A percentile compares a stretch with the other conserved stretches of the same genome.
phyloP scores from a whole-genome alignment of 2,888 invertebrate species.

The Lacanobia oleracea region DNA sequence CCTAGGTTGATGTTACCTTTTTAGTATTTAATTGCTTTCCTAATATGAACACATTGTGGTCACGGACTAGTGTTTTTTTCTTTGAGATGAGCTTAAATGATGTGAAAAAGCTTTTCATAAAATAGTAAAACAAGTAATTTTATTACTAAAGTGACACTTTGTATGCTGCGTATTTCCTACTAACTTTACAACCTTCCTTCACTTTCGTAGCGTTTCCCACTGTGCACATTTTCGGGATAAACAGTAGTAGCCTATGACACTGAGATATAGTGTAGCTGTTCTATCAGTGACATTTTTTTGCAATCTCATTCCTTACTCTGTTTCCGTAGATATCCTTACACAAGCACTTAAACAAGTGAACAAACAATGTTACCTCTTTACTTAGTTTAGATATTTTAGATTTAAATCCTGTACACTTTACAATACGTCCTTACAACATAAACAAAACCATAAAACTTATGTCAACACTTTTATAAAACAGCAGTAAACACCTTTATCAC shows the following conservation, averaged over 20 bases:
- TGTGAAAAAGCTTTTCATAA: not conserved
- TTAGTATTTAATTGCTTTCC: conserved; percentile 36
- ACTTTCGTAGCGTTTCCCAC: too few species aligned
- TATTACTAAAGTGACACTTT: not conserved
- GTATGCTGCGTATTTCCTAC: too few species aligned
- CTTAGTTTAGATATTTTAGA: not conserved
- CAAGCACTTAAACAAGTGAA: not conserved
- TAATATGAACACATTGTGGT: conserved; percentile 12
- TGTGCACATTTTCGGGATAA: too few species aligned
- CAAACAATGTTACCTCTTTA: not conserved
- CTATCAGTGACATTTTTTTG: not conserved
- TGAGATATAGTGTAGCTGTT: not conserved
- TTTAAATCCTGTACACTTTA: not conserved
- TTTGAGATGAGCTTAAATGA: not conserved
- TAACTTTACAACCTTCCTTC: too few species aligned
- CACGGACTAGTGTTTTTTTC: not conserved
- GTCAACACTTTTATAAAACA: conserved; percentile 26
- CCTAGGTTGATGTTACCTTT: conserved; percentile 26
- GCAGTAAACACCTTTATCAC: conserved; percentile 10
- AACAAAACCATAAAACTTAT: not conserved
- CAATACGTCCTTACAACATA: not conserved
- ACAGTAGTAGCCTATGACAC: not conserved
- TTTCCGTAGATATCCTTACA: too few species aligned
- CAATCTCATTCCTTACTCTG: too few species aligned
- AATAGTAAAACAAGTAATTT: not conserved